Evolutionary conservation across 92 coral and sea anemone genomes (phyloP), one percentile per base, ranked within the genome.

Genomic region (Hydrozoanthus gracilis): DNA sequence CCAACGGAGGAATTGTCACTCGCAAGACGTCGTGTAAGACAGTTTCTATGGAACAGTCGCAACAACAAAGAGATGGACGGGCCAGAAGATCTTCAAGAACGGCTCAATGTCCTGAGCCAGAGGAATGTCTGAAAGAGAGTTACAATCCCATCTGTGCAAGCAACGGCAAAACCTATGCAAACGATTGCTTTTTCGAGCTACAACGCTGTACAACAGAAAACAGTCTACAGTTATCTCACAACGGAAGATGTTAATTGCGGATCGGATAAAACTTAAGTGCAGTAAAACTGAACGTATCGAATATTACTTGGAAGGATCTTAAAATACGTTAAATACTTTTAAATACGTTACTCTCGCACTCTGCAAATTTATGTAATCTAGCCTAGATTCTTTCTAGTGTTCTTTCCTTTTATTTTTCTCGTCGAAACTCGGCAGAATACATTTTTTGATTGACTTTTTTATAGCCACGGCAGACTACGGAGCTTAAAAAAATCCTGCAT

Each of bases 161-260:
- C 5, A 44, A 74, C n/a, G 79, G 79, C 61, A 74, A 74, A 50
- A 74, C 61, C 54, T 74, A 74, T 45, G 79, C 79, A 50, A 74
- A 50, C 79, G 8, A 48, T 45, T 74, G 79, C 47, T 74, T 74
- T 39, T 74, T 74, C 79, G 18, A 17, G 11, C 79, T 74, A 6
- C 79, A 74, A 50, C 79, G 79, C 61, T 74, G 79, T 11, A 74
- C 79, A 16, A 60, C 48, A 74, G 39, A 50, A 35, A 50, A 50
- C 6, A 45, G 48, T n/a, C 79, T 74, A 6, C 8, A 50, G 39
- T 50, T 74, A 13, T 39, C 39, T 74, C 11, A 74, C 56, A n/a
- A 74, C 45, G 79, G 79, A n/a, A 74, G 48, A 44, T 74, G 79
- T n/a, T 16, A 39, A 4, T 10, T 12, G 4, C 2, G 12, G 67